Conservation (phyloP, 2,888 invertebrate species). For the Dorcus hopei region DNA sequence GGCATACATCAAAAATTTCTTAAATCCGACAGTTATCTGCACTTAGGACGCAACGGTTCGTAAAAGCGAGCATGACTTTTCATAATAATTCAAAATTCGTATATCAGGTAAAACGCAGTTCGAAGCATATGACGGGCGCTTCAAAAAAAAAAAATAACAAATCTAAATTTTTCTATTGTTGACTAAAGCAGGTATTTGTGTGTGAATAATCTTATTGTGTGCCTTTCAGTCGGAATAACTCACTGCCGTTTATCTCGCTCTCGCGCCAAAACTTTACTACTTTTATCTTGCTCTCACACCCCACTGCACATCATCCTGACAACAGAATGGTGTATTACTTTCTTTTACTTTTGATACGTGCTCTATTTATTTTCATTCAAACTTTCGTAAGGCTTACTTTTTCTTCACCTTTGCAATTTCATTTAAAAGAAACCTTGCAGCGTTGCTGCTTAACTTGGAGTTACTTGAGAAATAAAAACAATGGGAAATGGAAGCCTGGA, state of each 20-base stretch:
- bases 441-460: too few species aligned
- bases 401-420: too few species aligned
- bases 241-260: constrained; percentile 35
- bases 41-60: constrained; percentile 11
- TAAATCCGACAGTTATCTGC: constrained; percentile 20
- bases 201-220: constrained; percentile 41
- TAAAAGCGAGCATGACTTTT: constrained; percentile 38
- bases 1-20: constrained; percentile 7
- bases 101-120: constrained; percentile 33
- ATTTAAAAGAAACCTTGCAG: too few species aligned
- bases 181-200: constrained; percentile 41
- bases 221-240: constrained; percentile 37
- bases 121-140: not conserved
- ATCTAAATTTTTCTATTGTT: constrained; percentile 37
- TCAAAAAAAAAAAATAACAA: constrained; percentile 25
- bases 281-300: constrained; percentile 30
- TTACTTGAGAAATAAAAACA: too few species aligned
- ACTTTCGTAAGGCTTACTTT: too few species aligned
- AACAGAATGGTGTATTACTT: constrained; percentile 8
- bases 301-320: constrained; percentile 12
- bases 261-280: constrained; percentile 27
- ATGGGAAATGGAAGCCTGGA: too few species aligned
- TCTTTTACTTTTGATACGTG: constrained; percentile 5
- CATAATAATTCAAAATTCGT: constrained; percentile 38
- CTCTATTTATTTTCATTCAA: constrained; percentile 2